Percentiles rank a stretch among this genome's conserved stretches.
phyloP scores from a whole-genome alignment of 2,888 invertebrate species.

The Drosophila pseudotakahashii region DNA sequence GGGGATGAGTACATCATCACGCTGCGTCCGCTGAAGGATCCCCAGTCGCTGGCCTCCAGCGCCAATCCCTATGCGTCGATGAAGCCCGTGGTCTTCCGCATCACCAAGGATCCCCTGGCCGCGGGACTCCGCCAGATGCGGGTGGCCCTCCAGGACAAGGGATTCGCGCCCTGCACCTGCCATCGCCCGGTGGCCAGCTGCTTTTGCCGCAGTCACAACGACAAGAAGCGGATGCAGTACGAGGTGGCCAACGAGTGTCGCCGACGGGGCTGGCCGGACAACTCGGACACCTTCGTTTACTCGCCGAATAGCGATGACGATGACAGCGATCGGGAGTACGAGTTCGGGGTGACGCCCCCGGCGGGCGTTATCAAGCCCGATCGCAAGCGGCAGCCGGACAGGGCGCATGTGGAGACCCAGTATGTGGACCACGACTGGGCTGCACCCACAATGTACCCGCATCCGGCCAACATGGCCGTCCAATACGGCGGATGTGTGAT shows the following conservation, averaged over 20 bases:
- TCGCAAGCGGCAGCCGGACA: conserved; percentile 84
- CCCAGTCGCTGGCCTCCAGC: conserved; percentile 86
- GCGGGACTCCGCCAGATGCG: conserved; percentile 85
- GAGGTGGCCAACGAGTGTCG: conserved; percentile 85
- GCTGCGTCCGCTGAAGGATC: conserved; percentile 88
- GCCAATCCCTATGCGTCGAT: conserved; percentile 89
- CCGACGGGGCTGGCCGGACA: conserved; percentile 56
- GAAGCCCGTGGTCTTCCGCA: conserved; percentile 88
- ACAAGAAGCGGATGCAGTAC: conserved; percentile 85
- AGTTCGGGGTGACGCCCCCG: conserved; percentile 90
- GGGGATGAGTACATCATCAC: conserved; percentile 88
- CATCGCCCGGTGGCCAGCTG: conserved; percentile 84
- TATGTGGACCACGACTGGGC: conserved; percentile 86
- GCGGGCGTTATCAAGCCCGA: conserved; percentile 88
- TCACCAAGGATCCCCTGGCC: conserved; percentile 86
- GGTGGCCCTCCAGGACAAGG: conserved; percentile 85
- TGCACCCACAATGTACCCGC: conserved; percentile 64
- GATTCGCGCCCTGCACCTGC: conserved; percentile 85
- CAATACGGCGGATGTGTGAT: conserved; percentile 71
- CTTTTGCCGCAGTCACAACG: conserved; percentile 76
- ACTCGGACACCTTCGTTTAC: conserved; percentile 66
- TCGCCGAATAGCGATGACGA: conserved; percentile 65
- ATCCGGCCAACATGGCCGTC: conserved; percentile 69
- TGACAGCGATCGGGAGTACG: conserved; percentile 87
- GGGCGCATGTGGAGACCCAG: conserved; percentile 87